Conservation (phyloP, 2,888 invertebrate species). For the Limnephilus lunatus region DNA sequence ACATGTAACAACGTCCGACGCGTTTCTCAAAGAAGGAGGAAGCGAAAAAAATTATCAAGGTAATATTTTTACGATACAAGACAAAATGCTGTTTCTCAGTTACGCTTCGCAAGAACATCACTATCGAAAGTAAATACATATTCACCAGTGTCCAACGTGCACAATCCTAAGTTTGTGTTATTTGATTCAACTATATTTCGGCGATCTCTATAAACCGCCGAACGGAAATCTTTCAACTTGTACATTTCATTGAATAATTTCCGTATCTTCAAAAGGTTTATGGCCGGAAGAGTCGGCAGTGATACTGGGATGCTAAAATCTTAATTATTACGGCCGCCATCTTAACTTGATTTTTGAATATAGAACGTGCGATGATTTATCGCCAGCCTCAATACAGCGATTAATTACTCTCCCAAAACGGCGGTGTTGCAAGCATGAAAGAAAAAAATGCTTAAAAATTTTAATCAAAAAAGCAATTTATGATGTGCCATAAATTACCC, state of each 20-base stretch:
- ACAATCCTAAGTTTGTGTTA: no score
- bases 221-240: neutral
- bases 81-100: no score
- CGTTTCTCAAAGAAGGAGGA: no score
- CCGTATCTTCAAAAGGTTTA: neutral
- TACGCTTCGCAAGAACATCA: no score
- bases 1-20: no score
- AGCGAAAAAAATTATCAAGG: no score
- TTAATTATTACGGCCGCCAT: conserved; percentile 29
- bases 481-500: neutral
- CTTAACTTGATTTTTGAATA: conserved; percentile 6
- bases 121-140: no score
- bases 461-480: neutral
- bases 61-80: no score
- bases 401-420: neutral
- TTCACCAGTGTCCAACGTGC: no score
- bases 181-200: no score
- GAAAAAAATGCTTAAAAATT: neutral
- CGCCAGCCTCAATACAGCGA: neutral
- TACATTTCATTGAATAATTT: neutral
- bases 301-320: conserved; percentile 14
- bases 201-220: neutral
- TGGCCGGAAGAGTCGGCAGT: neutral
- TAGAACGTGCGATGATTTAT: conserved; percentile 39
- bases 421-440: neutral